phyloP scores from a whole-genome alignment of 2,797 vertebrate genomes.

The Champsocephalus gunnari region DNA sequence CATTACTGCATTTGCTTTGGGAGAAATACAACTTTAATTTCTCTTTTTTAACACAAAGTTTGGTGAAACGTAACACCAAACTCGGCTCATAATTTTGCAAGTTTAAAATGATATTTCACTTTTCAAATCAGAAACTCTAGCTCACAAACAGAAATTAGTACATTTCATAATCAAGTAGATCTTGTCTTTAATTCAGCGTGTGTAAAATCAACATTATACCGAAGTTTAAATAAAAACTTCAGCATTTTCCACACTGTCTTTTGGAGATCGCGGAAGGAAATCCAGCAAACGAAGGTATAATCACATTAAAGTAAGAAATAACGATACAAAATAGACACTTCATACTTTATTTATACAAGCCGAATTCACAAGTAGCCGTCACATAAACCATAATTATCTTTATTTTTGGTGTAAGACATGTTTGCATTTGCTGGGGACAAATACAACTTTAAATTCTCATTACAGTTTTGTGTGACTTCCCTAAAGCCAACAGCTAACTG shows the following conservation, averaged over 20 bases:
- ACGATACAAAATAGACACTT: too few relatives aligned
- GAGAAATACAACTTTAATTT: not conserved
- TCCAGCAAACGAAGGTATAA: not conserved
- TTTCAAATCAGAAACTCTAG: rapidly evolving
- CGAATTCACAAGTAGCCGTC: too few relatives aligned
- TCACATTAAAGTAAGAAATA: not conserved
- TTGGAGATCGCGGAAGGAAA: not conserved
- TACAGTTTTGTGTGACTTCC: too few relatives aligned
- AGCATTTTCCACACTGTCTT: not conserved
- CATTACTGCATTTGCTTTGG: rapidly evolving
- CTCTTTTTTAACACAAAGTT: too few relatives aligned
- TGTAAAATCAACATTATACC: rapidly evolving
- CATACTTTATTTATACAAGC: too few relatives aligned
- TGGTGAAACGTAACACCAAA: not conserved
- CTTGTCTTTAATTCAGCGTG: rapidly evolving
- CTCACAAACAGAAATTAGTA: rapidly evolving
- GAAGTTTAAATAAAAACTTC: not conserved
- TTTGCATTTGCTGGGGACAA: too few relatives aligned
- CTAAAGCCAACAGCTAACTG: too few relatives aligned
- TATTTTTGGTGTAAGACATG: too few relatives aligned
- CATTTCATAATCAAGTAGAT: rapidly evolving
- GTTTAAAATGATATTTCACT: not conserved
- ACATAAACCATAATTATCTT: too few relatives aligned
- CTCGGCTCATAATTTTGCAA: not conserved
- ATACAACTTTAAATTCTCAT: too few relatives aligned